Evolutionary conservation across 2,888 invertebrate genomes (phyloP).

Genomic region (Drosophila atripex): DNA sequence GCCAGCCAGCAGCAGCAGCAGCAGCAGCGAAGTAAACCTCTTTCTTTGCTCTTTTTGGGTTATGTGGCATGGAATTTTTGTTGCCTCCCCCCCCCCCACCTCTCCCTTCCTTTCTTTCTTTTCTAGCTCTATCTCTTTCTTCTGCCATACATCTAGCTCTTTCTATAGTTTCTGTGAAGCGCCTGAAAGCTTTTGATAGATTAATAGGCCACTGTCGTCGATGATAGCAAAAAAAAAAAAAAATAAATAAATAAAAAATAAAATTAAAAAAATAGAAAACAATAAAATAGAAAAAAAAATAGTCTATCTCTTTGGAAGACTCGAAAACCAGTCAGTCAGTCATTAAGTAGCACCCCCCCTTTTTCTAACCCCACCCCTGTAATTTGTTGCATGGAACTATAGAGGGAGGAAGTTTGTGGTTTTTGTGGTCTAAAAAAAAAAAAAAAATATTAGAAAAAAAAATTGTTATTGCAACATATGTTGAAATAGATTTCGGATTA

Average conservation of each 20-base stretch:
- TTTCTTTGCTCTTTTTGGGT: constrained; percentile 43
- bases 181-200: constrained; percentile 63
- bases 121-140: constrained; percentile 1
- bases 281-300: neutral
- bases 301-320: neutral
- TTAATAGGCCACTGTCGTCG: constrained; percentile 68
- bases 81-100: neutral
- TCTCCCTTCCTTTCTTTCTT: neutral
- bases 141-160: neutral
- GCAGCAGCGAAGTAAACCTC: constrained; percentile 36
- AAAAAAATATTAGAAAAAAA: neutral
- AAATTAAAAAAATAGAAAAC: neutral
- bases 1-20: neutral
- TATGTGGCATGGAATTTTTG: constrained; percentile 50
- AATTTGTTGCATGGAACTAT: constrained; percentile 15
- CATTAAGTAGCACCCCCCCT: neutral
- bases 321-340: no score
- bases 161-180: constrained; percentile 10
- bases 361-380: neutral
- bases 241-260: neutral
- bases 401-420: constrained; percentile 67
- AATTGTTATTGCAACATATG: constrained; percentile 23
- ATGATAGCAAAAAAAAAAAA: constrained; percentile 30
- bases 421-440: constrained; percentile 56
- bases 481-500: constrained; percentile 29